Evolutionary conservation across 2,888 invertebrate genomes (phyloP).

Genomic region (Microchrysa polita): DNA sequence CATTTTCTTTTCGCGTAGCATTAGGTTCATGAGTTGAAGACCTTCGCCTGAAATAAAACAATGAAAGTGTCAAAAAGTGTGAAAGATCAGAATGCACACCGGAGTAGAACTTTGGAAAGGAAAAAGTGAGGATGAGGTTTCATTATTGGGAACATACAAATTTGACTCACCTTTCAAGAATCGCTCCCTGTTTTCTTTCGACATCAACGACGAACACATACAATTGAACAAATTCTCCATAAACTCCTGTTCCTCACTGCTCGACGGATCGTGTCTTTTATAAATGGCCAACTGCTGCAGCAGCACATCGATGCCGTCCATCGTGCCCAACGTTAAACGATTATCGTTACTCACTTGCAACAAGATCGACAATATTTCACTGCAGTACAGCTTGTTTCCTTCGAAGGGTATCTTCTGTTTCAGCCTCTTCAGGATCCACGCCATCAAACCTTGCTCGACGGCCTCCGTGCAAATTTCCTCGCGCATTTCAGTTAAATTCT

Average conservation of each 20-base stretch:
- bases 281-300: conserved; percentile 95
- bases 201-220: conserved; percentile 92
- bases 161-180: conserved; percentile 84
- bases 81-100: too few relatives aligned
- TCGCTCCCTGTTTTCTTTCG: conserved; percentile 85
- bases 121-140: too few relatives aligned
- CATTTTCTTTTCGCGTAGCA: conserved; percentile 97
- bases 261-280: conserved; percentile 91
- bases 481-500: conserved; percentile 93
- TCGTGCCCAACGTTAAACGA: conserved; percentile 82
- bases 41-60: conserved; percentile 78
- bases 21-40: conserved; percentile 98
- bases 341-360: conserved; percentile 90
- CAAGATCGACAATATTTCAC: conserved; percentile 94
- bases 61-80: too few relatives aligned
- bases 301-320: conserved; percentile 95
- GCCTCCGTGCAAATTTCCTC: conserved; percentile 86
- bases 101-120: too few relatives aligned
- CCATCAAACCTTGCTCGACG: conserved; percentile 88
- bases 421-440: conserved; percentile 91
- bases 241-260: conserved; percentile 94
- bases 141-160: too few relatives aligned
- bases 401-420: conserved; percentile 91
- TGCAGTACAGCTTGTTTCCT: conserved; percentile 93
- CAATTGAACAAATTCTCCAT: conserved; percentile 99